Conservation (phyloP, 23 tunicate genomes). For the Styela plicata region DNA sequence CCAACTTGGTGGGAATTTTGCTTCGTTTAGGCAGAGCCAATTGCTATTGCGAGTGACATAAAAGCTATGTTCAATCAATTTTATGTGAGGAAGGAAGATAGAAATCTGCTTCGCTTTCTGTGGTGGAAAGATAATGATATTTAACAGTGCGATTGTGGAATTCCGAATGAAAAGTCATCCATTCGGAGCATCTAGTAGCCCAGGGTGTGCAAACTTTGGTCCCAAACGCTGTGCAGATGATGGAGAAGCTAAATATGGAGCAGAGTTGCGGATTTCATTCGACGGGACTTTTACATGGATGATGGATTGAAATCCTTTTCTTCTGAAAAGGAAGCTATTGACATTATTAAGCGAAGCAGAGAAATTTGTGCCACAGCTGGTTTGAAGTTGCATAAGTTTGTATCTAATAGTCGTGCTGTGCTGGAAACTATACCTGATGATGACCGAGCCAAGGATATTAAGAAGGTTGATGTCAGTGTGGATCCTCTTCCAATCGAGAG, state of each 20-base stretch:
- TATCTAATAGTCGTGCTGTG: slow-evolving; percentile 38
- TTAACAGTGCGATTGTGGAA: too few relatives aligned
- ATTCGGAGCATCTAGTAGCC: too few relatives aligned
- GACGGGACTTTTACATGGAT: too few relatives aligned
- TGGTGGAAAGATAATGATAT: too few relatives aligned
- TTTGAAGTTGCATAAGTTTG: slow-evolving; percentile 36
- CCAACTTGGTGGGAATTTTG: slow-evolving; percentile 39
- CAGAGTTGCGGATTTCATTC: too few relatives aligned
- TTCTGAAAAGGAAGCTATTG: slow-evolving; percentile 26
- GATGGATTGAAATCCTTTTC: too few relatives aligned
- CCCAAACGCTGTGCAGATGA: too few relatives aligned
- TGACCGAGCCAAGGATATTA: slow-evolving; percentile 11
- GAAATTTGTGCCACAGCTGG: slow-evolving; percentile 36
- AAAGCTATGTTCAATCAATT: slow-evolving; percentile 55
- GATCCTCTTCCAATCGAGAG: slow-evolving; percentile 34
- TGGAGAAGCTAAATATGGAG: too few relatives aligned
- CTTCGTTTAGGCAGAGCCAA: too few relatives aligned
- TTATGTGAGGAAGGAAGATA: slow-evolving; percentile 27
- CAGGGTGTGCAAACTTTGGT: too few relatives aligned
- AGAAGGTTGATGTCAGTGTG: not conserved
- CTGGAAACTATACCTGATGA: slow-evolving; percentile 24
- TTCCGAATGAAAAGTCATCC: too few relatives aligned
- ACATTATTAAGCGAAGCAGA: slow-evolving; percentile 3
- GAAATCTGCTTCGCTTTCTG: slow-evolving; percentile 27
- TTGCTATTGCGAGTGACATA: slow-evolving; percentile 35